Evolutionary conservation across 1,140 invertebrate genomes (phyloP), one percentile per base, ranked within the genome.

Genomic region (Batillaria attramentaria): DNA sequence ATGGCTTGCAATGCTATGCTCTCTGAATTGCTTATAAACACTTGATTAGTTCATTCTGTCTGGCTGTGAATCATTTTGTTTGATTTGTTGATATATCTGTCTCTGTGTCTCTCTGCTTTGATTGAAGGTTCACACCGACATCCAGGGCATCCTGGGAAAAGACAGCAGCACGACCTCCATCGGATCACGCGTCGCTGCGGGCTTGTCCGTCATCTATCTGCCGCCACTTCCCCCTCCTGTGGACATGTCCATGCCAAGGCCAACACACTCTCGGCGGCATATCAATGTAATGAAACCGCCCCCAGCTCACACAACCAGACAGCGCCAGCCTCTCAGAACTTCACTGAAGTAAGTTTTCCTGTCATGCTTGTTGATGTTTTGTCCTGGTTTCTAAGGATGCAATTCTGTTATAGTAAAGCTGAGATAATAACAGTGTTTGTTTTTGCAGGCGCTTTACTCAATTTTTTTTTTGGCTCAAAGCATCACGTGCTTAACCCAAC

Each of bases 141-240:
- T 87, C 2, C 82, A 88, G 65, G 81, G 81, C 28, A 68, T 87
- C n/a, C 50, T 87, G 10, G 79, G 81, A 46, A 82, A 84, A 75
- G 70, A 82, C 31, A n/a, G 83, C 31, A 69, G 41, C 54, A 81
- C 84, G 2, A 39, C 43, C 28, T 83, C 85, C 31, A 79, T 90
- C 24, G 88, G 88, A 16, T 81, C 78, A 6, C 86, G 86, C 62
- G 84, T 90, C 35, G 88, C 88, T 20, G 75, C 28, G 3, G 83
- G 84, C 8, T 77, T 90, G 24, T 84, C 88, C 10, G 72, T 62
- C 4, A 84, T 88, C n/a, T 90, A 90, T 65, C 83, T 90, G 24
- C 89, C 89, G 18, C 88, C 88, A 13, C 74, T 90, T 13, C 88
- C 87, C 1, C 88, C 86, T 41, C 83, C 87, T 24, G 82, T 87